Percentiles rank a stretch among this genome's conserved stretches.
These are phyloP conservation scores for Lucilia cuprina DNA, from an alignment of 1,140 invertebrate species.

Conservation along the genomic window DNA sequence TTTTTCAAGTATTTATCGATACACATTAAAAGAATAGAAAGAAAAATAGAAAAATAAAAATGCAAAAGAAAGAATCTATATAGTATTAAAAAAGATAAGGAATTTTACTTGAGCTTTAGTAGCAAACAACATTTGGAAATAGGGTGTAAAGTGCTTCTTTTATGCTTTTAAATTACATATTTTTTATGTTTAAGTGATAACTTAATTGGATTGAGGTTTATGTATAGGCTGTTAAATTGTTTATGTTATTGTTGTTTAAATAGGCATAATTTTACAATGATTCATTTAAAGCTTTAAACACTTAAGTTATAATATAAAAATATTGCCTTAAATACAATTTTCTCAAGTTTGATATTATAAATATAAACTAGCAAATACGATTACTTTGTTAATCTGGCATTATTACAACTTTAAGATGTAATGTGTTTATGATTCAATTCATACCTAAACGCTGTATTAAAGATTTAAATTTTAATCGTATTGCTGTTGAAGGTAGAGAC, in stretches of 20 bases:
- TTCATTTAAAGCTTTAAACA: too few species aligned
- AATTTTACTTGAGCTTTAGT: background rate
- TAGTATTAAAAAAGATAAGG: background rate
- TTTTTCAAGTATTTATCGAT: background rate
- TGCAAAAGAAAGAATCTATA: constrained; percentile 6
- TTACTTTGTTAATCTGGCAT: too few species aligned
- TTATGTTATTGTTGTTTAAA: too few species aligned
- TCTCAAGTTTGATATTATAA: too few species aligned
- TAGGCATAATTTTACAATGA: too few species aligned
- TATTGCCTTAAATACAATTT: too few species aligned
- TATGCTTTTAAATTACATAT: background rate
- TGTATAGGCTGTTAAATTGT: too few species aligned
- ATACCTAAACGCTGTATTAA: constrained; percentile 31
- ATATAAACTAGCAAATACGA: too few species aligned
- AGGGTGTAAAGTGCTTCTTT: background rate
- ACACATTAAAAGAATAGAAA: background rate
- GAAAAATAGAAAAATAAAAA: constrained; percentile 23
- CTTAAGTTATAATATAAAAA: too few species aligned
- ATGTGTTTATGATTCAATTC: background rate
- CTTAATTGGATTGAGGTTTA: too few species aligned
- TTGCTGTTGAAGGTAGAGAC: constrained; percentile 27
- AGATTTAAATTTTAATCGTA: constrained; percentile 40
- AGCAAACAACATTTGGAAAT: background rate
- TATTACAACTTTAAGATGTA: too few species aligned
- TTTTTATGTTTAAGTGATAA: too few species aligned